Evolutionary conservation across 2,888 invertebrate genomes (phyloP), one percentile per base, ranked within the genome.

Genomic region (Scaeva pyrastri): DNA sequence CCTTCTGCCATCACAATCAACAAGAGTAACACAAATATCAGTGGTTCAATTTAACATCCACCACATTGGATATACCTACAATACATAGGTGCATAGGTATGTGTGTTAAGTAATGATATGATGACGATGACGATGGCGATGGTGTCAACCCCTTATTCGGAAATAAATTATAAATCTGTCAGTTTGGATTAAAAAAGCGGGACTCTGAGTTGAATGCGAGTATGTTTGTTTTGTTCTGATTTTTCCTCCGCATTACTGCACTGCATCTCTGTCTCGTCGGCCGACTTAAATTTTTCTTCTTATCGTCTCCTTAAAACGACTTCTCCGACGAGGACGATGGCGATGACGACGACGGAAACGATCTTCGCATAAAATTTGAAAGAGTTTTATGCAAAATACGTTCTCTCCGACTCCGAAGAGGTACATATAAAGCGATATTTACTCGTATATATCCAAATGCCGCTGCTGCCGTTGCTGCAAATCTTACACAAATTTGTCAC

Each of bases 141-240:
- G 56, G 84, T 85, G 86, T 86, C 86, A 86, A 82, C 86, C 86
- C 68, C 86, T 82, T 86, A 82, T 81, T 75, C 77, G 76, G 87
- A 88, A 88, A 86, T 88, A 88, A 88, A 88, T 88, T 86, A 88
- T 76, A 88, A 86, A 88, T 81, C 83, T 88, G 88, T 88, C 88
- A 88, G 87, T 88, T 88, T 85, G 88, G 85, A 88, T 88, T 88
- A 88, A 88, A 81, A 48, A 77, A 85, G 77, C 81, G 81, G 77
- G 78, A 81, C 73, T 48, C 31, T 77, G 83, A 58, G 36, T 72
- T 66, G 79, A 45, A 45, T 31, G 8, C 8, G 14, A 12, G 14
- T 48, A 16, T 87, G 84, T 88, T 88, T 88, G 85, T 87, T 87
- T 66, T 88, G 75, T 84, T 86, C 79, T 84, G 84, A 88, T 68